These are phyloP conservation scores for Atta colombica DNA, from an alignment of 1,140 invertebrate genomes.

Conservation along the genomic window DNA sequence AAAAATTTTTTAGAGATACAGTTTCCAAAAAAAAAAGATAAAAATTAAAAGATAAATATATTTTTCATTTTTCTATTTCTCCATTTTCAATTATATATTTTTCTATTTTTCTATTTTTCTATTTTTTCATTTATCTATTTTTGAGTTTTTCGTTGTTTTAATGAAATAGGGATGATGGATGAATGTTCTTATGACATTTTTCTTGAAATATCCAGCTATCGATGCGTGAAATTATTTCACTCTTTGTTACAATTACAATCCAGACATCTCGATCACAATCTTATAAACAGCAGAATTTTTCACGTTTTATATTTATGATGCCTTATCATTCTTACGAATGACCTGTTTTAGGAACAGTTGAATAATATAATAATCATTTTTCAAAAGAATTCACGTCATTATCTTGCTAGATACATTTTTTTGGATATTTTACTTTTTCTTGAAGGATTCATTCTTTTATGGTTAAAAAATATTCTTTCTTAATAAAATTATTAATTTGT, in stretches of 20 bases:
- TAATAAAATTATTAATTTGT: neutral
- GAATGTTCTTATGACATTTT: slow-evolving; percentile 4
- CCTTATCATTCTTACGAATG: slow-evolving; percentile 62
- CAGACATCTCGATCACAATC: slow-evolving; percentile 24
- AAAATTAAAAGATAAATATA: slow-evolving; percentile 5
- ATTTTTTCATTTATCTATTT: neutral
- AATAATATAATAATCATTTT: slow-evolving; percentile 26
- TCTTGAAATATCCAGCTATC: neutral
- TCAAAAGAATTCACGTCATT: neutral
- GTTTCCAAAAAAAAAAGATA: neutral
- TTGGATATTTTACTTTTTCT: neutral
- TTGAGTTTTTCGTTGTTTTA: neutral
- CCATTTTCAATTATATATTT: neutral
- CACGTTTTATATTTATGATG: slow-evolving; percentile 52
- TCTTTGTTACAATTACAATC: slow-evolving; percentile 14
- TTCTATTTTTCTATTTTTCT: neutral
- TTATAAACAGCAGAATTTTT: slow-evolving; percentile 66
- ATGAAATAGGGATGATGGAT: neutral
- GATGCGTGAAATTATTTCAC: slow-evolving; percentile 19
- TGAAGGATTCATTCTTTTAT: neutral
- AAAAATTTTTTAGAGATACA: neutral
- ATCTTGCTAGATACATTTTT: neutral
- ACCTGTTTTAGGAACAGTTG: slow-evolving; percentile 67
- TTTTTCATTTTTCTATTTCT: neutral
- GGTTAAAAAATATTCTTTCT: neutral